Evolutionary conservation across 2,113 vertebrate species (phyloP), one percentile per base, ranked within the genome.

Genomic region (Saccopteryx bilineata): DNA sequence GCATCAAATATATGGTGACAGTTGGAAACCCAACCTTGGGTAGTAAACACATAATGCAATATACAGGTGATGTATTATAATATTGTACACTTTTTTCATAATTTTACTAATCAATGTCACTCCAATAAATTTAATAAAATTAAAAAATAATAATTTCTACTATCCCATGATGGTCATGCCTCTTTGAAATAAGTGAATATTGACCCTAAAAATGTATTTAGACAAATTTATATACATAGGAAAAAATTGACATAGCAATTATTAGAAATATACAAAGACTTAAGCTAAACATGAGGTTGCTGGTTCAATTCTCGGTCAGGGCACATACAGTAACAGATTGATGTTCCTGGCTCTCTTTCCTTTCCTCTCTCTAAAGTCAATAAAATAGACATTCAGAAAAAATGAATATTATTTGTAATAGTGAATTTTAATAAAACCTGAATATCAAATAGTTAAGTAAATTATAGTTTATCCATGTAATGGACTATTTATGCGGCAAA

Each of bases 181-280:
- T 71, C 39, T 19, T 24, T 90, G 48, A 80, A 92, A 95, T 33
- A 80, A 4, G 74, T 76, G 39, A 54, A 56, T 79, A 85, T 81
- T 86, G 24, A 90, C 24, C 28, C 39, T 52, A 19, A 87, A 76
- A 39, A 92, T 79, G 12, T 88, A 54, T 65, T 80, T 95, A 81
- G 87, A 79, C 18, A 87, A 87, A 87, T 54, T 58, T 86, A 87
- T 68, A 74, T 4, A 48, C 14, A 72, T 18, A 85, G 48, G 48
- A 61, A 48, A 86, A 66, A n/a, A 61, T 39, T 87, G 39, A 28
- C 48, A 66, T 4, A 58, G 19, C 10, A 72, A 63, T 63, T 48
- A 93, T 79, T 17, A 93, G 31, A 84, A 78, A 79, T 69, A 91
- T 23, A 84, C 31, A 71, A 90, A 91, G 7, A 91, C 65, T 76